A percentile compares a stretch with the other conserved stretches of the same genome.
Conservation (phyloP, 2,888 invertebrate species). For the Eudemis profundana region DNA sequence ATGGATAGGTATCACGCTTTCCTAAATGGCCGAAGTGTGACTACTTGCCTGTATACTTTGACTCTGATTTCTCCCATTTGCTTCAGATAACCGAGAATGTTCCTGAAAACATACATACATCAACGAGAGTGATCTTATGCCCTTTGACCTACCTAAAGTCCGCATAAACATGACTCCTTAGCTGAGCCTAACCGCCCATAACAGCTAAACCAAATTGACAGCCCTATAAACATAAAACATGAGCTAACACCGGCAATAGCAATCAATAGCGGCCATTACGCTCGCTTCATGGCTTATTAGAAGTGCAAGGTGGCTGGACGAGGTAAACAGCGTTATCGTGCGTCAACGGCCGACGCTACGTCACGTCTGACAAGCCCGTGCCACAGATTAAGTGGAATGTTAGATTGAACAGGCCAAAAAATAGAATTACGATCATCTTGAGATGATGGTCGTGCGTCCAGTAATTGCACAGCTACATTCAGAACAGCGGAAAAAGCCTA, state of each 20-base stretch:
- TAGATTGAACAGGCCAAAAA: slow-evolving; percentile 2
- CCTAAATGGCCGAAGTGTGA: too few relatives aligned
- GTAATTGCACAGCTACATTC: too few relatives aligned
- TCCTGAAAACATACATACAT: too few relatives aligned
- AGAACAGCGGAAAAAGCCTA: too few relatives aligned
- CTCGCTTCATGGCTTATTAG: slow-evolving; percentile 23
- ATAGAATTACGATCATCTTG: too few relatives aligned
- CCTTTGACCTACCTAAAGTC: too few relatives aligned
- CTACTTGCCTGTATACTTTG: too few relatives aligned
- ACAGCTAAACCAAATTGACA: slow-evolving; percentile 6
- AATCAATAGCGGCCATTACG: slow-evolving; percentile 36
- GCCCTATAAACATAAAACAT: slow-evolving; percentile 8
- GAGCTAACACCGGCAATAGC: slow-evolving; percentile 23
- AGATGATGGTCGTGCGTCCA: too few relatives aligned
- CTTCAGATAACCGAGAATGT: too few relatives aligned
- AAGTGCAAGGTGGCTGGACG: slow-evolving; percentile 26
- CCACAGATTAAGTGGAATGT: slow-evolving; percentile 36
- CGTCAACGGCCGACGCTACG: slow-evolving; percentile 42
- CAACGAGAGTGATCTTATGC: too few relatives aligned
- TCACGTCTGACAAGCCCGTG: slow-evolving; percentile 45
- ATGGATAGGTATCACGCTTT: too few relatives aligned
- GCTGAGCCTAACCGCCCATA: not conserved
- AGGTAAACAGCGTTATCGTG: slow-evolving; percentile 50
- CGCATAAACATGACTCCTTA: not conserved
- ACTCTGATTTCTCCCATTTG: too few relatives aligned